Conservation (phyloP, 2,888 invertebrate species). For the Dasypolia templi region DNA sequence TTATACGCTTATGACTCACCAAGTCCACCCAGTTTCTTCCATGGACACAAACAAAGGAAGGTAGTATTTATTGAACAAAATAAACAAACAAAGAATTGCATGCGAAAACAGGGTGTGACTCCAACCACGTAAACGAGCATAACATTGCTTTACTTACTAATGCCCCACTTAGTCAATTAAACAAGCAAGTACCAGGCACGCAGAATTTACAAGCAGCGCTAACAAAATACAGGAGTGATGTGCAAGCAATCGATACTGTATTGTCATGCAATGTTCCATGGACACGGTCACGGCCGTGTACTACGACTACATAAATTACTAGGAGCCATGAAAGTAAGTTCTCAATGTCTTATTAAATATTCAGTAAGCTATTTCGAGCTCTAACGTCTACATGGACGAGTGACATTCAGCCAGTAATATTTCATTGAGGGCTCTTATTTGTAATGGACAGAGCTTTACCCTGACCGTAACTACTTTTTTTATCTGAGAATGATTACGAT, state of each 20-base stretch:
- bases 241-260: constrained; percentile 59
- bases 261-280: constrained; percentile 64
- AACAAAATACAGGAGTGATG: constrained; percentile 43
- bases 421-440: constrained; percentile 9
- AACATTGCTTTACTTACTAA: constrained; percentile 42
- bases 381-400: constrained; percentile 33
- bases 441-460: background rate
- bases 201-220: constrained; percentile 27
- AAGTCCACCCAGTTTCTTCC: constrained; percentile 12
- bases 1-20: constrained; percentile 22
- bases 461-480: background rate
- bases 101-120: constrained; percentile 50
- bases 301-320: constrained; percentile 44
- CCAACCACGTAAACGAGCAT: constrained; percentile 23
- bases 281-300: constrained; percentile 61
- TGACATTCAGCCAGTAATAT: constrained; percentile 46
- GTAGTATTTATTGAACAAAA: constrained; percentile 18
- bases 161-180: constrained; percentile 47
- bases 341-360: constrained; percentile 62
- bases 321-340: constrained; percentile 64
- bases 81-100: constrained; percentile 47
- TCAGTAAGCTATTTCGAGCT: constrained; percentile 53
- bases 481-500: background rate
- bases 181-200: constrained; percentile 37
- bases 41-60: constrained; percentile 23